These are phyloP conservation scores for Acromyrmex echinatior DNA, from an alignment of 1,140 invertebrate genomes.

Conservation along the genomic window DNA sequence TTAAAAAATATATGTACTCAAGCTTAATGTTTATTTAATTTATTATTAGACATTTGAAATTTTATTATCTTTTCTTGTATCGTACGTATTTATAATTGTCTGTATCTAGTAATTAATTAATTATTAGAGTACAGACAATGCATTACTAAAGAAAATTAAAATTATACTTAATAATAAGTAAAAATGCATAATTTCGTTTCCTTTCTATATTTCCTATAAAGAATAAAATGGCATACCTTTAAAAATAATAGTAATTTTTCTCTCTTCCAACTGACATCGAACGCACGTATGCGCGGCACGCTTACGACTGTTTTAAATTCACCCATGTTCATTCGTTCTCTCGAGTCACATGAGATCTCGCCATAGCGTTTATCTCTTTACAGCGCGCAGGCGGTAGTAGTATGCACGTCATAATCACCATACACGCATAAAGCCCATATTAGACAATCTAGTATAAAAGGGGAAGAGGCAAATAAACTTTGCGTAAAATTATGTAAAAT, in stretches of 20 bases:
- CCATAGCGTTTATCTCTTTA: conserved; percentile 79
- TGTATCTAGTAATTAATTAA: no score
- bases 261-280: conserved; percentile 50
- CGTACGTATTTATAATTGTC: background rate
- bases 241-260: conserved; percentile 19
- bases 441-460: conserved; percentile 3
- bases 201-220: background rate
- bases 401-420: conserved; percentile 41
- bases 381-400: conserved; percentile 79
- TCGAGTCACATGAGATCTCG: conserved; percentile 75
- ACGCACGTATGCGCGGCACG: conserved; percentile 75
- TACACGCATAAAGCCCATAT: conserved; percentile 26
- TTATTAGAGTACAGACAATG: no score
- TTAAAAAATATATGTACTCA: background rate
- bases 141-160: background rate
- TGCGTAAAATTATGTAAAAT: background rate
- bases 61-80: background rate
- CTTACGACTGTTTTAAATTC: conserved; percentile 79
- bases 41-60: conserved; percentile 2
- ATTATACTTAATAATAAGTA: background rate
- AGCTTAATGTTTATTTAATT: background rate
- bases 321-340: conserved; percentile 58
- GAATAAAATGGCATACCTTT: conserved; percentile 19
- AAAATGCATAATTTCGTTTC: background rate
- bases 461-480: background rate